Conservation (phyloP, 1,140 invertebrate genomes). For the Probaryconus sp. region DNA sequence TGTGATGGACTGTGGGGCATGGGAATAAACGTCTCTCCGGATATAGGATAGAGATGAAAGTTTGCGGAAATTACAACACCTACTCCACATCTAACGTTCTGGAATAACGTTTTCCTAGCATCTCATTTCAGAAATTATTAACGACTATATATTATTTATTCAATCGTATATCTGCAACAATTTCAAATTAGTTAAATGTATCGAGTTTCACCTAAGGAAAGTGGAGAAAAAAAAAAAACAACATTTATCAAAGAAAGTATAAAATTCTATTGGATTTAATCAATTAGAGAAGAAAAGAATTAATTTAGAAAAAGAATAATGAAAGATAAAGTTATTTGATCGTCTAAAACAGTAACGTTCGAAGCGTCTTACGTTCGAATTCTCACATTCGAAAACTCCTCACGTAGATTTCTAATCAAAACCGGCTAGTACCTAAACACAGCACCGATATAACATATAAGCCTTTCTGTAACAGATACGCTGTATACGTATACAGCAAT, state of each 20-base stretch:
- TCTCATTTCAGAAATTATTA: conserved; percentile 1
- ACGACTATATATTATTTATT: conserved; percentile 16
- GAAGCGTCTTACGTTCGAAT: conserved; percentile 12
- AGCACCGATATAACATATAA: conserved; percentile 32
- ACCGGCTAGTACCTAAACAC: conserved; percentile 12
- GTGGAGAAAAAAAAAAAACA: no score
- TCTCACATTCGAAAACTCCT: conserved; percentile 36
- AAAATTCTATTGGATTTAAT: no score
- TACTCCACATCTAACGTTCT: conserved; percentile 51
- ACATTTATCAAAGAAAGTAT: no score
- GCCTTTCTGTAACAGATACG: conserved; percentile 35
- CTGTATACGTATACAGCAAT: conserved; percentile 68
- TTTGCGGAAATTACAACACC: conserved; percentile 72
- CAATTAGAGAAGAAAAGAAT: no score
- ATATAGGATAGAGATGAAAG: conserved; percentile 64
- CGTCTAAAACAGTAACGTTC: not conserved
- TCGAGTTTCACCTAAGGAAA: no score
- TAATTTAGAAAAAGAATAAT: conserved; percentile 9
- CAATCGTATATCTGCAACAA: conserved; percentile 16
- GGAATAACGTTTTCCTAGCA: conserved; percentile 44
- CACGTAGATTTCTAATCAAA: conserved; percentile 55
- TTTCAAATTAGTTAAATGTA: no score
- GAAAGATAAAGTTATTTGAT: not conserved
- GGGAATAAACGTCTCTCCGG: conserved; percentile 66
- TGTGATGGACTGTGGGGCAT: conserved; percentile 69